Evolutionary conservation across 2,888 invertebrate genomes (phyloP).

Genomic region (Noctua fimbriata): DNA sequence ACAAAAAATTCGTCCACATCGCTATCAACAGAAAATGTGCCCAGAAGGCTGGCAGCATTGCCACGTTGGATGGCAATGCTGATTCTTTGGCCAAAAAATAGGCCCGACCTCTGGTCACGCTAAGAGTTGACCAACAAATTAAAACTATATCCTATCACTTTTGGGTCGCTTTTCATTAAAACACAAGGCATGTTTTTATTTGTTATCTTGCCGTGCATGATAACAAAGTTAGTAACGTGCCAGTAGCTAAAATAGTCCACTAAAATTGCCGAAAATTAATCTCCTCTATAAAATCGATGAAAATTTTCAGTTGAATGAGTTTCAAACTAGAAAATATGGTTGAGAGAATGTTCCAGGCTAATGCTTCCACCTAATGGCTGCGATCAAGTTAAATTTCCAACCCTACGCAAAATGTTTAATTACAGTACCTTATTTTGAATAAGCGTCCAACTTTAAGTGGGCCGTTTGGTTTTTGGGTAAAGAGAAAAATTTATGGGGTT

Average conservation of each 20-base stretch:
- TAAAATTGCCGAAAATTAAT: slow-evolving; percentile 25
- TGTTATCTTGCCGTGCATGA: neutral
- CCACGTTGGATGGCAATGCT: too few relatives aligned
- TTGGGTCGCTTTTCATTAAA: neutral
- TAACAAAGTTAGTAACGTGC: neutral
- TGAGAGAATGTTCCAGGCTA: slow-evolving; percentile 33
- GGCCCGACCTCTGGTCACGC: too few relatives aligned
- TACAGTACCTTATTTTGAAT: slow-evolving; percentile 16
- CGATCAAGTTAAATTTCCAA: slow-evolving; percentile 31
- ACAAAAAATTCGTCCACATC: too few relatives aligned
- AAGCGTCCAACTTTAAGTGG: neutral
- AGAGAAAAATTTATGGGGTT: neutral
- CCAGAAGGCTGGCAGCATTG: too few relatives aligned
- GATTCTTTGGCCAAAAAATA: too few relatives aligned
- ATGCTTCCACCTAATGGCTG: slow-evolving; percentile 18
- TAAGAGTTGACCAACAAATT: too few relatives aligned
- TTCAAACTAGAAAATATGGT: slow-evolving; percentile 42
- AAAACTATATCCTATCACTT: neutral
- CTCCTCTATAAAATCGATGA: slow-evolving; percentile 30
- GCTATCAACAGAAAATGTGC: too few relatives aligned
- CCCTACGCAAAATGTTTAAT: slow-evolving; percentile 10
- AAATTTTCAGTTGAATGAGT: slow-evolving; percentile 40
- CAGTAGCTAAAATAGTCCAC: neutral
- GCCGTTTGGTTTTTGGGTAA: neutral
- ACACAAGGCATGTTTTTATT: neutral